These are phyloP conservation scores for Andinoacara biseriatus DNA, from an alignment of 2,113 vertebrate species.

Conservation along the genomic window DNA sequence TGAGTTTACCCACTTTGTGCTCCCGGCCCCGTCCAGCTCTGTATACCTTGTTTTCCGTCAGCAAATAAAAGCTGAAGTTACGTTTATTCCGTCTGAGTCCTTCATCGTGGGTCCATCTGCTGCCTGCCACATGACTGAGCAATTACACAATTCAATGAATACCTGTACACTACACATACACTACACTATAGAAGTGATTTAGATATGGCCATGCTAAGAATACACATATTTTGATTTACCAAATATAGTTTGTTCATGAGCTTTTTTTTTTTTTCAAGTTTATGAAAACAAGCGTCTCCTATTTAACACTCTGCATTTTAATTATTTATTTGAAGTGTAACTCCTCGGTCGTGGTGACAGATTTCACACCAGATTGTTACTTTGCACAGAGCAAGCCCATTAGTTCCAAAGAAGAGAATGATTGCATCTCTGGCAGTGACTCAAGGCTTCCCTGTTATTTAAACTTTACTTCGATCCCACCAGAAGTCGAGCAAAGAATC, in stretches of 20 bases:
- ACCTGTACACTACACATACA: background rate
- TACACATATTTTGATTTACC: background rate
- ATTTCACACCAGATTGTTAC: conserved; percentile 27
- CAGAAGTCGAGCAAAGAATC: background rate
- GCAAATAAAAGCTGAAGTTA: too few species aligned
- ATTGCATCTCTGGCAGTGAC: background rate
- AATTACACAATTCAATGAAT: background rate
- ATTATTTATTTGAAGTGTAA: background rate
- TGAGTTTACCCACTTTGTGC: too few species aligned
- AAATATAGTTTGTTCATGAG: background rate
- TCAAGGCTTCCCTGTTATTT: conserved; percentile 2
- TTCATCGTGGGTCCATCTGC: too few species aligned
- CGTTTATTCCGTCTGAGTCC: too few species aligned
- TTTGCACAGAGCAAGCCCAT: background rate
- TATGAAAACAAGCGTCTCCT: background rate
- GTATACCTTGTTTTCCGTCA: too few species aligned
- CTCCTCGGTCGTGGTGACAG: background rate
- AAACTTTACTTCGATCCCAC: background rate
- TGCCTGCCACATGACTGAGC: too few species aligned
- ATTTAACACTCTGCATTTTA: background rate
- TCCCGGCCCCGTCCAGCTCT: too few species aligned
- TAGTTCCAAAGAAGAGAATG: conserved; percentile 5
- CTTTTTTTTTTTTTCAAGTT: background rate
- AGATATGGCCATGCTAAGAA: background rate
- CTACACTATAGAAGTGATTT: background rate